Evolutionary conservation across 2,113 vertebrate genomes (phyloP), one percentile per base, ranked within the genome.

Genomic region (Probosciger aterrimus): DNA sequence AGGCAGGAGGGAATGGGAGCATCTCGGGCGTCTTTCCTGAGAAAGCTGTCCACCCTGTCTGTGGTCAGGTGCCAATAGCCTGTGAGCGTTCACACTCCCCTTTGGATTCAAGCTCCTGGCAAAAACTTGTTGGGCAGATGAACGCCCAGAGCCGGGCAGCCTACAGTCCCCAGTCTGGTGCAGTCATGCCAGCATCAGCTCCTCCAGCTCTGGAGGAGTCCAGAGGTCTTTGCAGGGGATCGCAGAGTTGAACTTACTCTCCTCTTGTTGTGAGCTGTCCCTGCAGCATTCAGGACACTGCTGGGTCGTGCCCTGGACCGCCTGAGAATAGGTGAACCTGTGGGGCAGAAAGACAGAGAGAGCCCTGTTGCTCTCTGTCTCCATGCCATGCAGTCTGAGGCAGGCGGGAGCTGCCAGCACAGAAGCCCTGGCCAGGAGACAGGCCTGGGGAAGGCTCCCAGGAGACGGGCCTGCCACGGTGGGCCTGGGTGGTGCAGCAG

Each of bases 251-350:
- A 25, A 80, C 49, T 53, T 30, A 80, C 39, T 11, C 50, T 31
- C 9, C 2, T 14, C 23, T 31, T 24, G 39, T 7, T 3, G 12
- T 16, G 33, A 31, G 63, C 50, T 31, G 11, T 57, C 50, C 27
- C 20, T 14, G n/a, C 25, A 14, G 74, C 27, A 6, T 7, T 9
- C 52, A 20, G 71, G 18, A 12, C 31, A 6, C 30, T 37, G 50
- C 78, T 31, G 15, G 39, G 41, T 24, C 9, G 0, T 0, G 6
- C 6, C 63, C 20, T 19, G 33, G 33, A 7, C 33, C 6, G 2
- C 33, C 49, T 35, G 49, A 37, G 33, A 23, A 14, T 2, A 14
- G 41, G 27, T 16, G 20, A 39, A 6, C 33, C 63, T 80, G 39
- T 4, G 15, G 49, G 16, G 39, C 49, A 67, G 44, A 23, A 55